phyloP scores from a whole-genome alignment of 2,113 vertebrate genomes.

The Galeopterus variegatus region DNA sequence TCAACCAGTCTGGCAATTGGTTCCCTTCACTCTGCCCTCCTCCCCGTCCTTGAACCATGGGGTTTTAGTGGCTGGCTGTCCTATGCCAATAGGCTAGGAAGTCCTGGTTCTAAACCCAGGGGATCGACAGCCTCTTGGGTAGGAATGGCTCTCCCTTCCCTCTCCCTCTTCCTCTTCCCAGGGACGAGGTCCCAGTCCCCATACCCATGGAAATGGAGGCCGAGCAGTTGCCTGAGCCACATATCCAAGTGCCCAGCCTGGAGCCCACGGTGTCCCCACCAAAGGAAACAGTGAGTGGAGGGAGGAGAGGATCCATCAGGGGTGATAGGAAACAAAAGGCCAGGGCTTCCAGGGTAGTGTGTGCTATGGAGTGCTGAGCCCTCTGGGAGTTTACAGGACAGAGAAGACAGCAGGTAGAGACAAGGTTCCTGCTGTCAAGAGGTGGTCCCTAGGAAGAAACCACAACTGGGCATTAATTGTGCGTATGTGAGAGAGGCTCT shows the following conservation, averaged over 20 bases:
- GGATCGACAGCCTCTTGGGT: neutral
- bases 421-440: neutral
- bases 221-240: slow-evolving; percentile 56
- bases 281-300: slow-evolving; percentile 66
- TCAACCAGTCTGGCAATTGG: neutral
- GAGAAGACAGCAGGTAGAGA: neutral
- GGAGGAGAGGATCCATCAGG: neutral
- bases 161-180: neutral
- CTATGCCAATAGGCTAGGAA: neutral
- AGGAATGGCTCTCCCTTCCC: neutral
- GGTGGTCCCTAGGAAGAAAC: neutral
- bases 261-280: neutral
- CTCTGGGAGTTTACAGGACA: neutral
- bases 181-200: slow-evolving; percentile 70
- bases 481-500: neutral
- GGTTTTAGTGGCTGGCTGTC: neutral
- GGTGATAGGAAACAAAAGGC: neutral
- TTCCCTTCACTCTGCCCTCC: neutral
- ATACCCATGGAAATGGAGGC: slow-evolving; percentile 83
- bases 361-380: neutral
- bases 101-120: neutral
- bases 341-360: neutral
- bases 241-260: neutral
- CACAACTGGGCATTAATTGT: neutral
- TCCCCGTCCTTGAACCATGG: neutral